Conservation (phyloP, 2,888 invertebrate species). For the Scaptomyza tumidula region DNA sequence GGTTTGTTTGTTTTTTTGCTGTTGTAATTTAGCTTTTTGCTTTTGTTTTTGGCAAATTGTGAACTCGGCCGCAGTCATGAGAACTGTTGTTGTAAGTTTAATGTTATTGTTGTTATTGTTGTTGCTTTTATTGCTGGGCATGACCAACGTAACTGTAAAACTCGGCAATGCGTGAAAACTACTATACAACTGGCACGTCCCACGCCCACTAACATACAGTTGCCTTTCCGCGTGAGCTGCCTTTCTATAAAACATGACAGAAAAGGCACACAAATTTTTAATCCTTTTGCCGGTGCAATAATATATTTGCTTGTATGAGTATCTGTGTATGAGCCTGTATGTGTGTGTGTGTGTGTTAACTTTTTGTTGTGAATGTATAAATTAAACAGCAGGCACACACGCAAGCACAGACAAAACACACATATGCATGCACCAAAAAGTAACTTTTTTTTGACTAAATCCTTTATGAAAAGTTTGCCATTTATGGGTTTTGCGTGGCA, state of each 20-base stretch:
- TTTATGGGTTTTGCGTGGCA: constrained; percentile 66
- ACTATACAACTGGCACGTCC: constrained; percentile 50
- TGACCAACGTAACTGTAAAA: constrained; percentile 61
- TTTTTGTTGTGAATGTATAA: constrained; percentile 62
- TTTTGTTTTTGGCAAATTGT: constrained; percentile 42
- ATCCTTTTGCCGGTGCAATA: constrained; percentile 74
- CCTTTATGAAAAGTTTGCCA: constrained; percentile 76
- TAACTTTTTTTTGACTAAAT: constrained; percentile 70
- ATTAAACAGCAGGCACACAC: constrained; percentile 65
- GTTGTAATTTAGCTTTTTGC: constrained; percentile 11
- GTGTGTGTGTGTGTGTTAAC: constrained; percentile 17
- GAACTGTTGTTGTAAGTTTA: constrained; percentile 29
- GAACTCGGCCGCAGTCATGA: constrained; percentile 48
- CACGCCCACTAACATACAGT: constrained; percentile 23
- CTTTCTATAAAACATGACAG: constrained; percentile 45
- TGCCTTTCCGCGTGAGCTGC: constrained; percentile 35
- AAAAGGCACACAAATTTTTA: constrained; percentile 71
- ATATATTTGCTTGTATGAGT: constrained; percentile 54
- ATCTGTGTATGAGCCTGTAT: constrained; percentile 19
- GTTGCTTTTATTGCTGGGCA: constrained; percentile 54
- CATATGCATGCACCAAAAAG: constrained; percentile 53
- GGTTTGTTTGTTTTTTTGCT: neutral
- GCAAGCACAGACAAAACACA: constrained; percentile 41
- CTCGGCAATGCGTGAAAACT: constrained; percentile 74
- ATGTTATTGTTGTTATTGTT: constrained; percentile 20